A percentile compares a stretch with the other conserved stretches of the same genome.
phyloP scores from a whole-genome alignment of 2,797 vertebrate genomes.

The Rhinoraja longicauda region DNA sequence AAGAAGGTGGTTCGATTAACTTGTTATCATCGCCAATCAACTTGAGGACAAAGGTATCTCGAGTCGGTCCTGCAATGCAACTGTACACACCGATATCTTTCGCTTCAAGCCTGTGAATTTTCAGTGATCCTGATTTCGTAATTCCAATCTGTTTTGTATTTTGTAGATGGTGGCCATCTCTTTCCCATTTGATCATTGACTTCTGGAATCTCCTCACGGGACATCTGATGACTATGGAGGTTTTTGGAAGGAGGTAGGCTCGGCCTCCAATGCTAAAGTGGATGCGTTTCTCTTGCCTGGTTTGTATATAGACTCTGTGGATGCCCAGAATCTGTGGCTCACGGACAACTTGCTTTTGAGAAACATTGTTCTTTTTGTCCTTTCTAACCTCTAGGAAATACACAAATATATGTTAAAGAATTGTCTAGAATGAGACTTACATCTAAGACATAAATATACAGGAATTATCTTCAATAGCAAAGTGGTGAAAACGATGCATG shows the following conservation, averaged over 20 bases:
- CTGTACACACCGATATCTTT: slow-evolving; percentile 69
- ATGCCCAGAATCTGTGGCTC: slow-evolving; percentile 63
- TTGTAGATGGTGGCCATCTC: slow-evolving; percentile 63
- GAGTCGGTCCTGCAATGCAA: slow-evolving; percentile 67
- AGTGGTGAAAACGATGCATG: neutral
- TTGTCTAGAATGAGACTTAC: neutral
- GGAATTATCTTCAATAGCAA: neutral
- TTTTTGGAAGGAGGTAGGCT: slow-evolving; percentile 79
- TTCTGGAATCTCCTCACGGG: slow-evolving; percentile 74
- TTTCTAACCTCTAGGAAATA: slow-evolving; percentile 58
- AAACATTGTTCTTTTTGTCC: slow-evolving; percentile 48
- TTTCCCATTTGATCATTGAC: slow-evolving; percentile 73
- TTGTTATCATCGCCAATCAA: slow-evolving; percentile 71
- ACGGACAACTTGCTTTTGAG: slow-evolving; percentile 48
- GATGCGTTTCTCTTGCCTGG: slow-evolving; percentile 69
- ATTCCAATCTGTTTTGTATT: slow-evolving; percentile 65
- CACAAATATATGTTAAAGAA: slow-evolving; percentile 6
- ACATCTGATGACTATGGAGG: slow-evolving; percentile 78
- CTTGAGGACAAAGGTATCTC: slow-evolving; percentile 70
- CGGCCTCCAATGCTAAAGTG: slow-evolving; percentile 77
- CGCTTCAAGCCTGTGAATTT: slow-evolving; percentile 65
- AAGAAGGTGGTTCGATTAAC: slow-evolving; percentile 57
- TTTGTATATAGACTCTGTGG: slow-evolving; percentile 79
- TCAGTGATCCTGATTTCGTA: slow-evolving; percentile 76
- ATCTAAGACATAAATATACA: too few relatives aligned